These are phyloP conservation scores for Coregonus ussuriensis DNA, from an alignment of 2,797 vertebrate species.

Conservation along the genomic window DNA sequence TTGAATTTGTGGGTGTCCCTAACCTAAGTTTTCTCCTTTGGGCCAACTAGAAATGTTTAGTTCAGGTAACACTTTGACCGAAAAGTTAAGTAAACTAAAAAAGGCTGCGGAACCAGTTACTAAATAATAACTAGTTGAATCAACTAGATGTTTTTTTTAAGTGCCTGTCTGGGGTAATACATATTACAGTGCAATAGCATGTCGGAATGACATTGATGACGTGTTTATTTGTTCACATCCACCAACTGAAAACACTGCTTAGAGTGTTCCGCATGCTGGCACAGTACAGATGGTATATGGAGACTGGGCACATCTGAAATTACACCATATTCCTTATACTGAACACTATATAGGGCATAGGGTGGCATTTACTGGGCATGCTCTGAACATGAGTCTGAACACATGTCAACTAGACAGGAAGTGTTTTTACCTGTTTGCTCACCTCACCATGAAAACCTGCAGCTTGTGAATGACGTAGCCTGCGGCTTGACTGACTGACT, in stretches of 20 bases:
- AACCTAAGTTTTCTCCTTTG: too few species aligned
- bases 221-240: neutral
- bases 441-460: conserved; percentile 49
- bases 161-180: neutral
- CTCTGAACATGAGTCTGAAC: conserved; percentile 2
- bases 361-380: neutral
- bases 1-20: too few species aligned
- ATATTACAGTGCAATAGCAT: neutral
- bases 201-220: too few species aligned
- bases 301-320: neutral
- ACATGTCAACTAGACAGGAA: conserved; percentile 34
- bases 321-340: neutral
- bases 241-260: neutral
- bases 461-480: conserved; percentile 39
- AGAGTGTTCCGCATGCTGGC: neutral
- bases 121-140: too few species aligned
- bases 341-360: neutral
- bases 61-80: too few species aligned
- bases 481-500: conserved; percentile 12
- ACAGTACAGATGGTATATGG: neutral
- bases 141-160: too few species aligned
- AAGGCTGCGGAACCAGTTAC: too few species aligned
- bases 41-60: too few species aligned
- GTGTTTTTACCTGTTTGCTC: conserved; percentile 37
- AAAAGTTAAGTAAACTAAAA: too few species aligned